Evolutionary conservation across 2,797 vertebrate genomes (phyloP), one percentile per base, ranked within the genome.

Genomic region (Austrolebias charrua): DNA sequence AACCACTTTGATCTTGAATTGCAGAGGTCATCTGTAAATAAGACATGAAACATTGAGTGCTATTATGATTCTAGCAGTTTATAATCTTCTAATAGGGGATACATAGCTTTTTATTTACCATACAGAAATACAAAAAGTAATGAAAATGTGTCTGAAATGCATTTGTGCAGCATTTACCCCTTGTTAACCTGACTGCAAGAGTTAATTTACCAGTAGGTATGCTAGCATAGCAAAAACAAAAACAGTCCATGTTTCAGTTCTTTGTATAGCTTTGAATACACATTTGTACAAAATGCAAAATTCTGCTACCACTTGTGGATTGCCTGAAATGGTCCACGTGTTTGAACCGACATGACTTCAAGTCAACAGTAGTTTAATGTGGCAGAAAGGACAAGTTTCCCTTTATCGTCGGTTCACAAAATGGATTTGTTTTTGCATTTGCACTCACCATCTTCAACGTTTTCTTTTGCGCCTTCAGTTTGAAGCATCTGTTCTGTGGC

Each of bases 1-100:
- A 63, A 59, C 47, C 55, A 63, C 69, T 71, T 73, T 79, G 76
- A 83, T 83, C 67, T 64, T 69, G 72, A 81, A 53, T 49, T 63
- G 46, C 33, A 55, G 33, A 47, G 65, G 70, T 63, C 40, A 48
- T 11, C 49, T 63, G 56, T 71, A 70, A 77, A 87, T 79, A 60
- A 79, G 76, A 80, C 33, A 74, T 70, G 31, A 81, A 68, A 73
- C 43, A 65, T 77, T 50, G 60, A 14, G 50, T 51, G 42, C 18
- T 0, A 7, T 59, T 74, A 56, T 62, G 8, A 64, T 67, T 71
- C 29, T 18, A 15, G 24, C 14, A 48, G 44, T 65, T 20, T 58
- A 11, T 44, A 66, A 62, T 51, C 9, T 1, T 19, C 61, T 44
- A 12, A 20, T 31, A 44, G 46, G 14, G 18, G 16, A 8, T 38